Conservation (phyloP, 2,797 vertebrate genomes). For the Dryobates pubescens region DNA sequence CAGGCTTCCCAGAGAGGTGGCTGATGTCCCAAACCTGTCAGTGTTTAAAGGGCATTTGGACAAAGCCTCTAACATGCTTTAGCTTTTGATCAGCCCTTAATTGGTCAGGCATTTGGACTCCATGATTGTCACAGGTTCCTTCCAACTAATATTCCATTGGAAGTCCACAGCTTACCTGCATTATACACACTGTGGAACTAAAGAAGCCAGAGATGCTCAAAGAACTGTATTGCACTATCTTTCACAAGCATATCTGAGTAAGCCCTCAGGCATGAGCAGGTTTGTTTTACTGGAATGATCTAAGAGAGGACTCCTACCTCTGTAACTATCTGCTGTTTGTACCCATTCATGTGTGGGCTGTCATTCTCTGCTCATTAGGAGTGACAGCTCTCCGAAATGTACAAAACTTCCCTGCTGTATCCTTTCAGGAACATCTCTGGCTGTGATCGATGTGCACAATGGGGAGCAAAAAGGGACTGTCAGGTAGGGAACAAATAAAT, state of each 20-base stretch:
- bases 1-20: neutral
- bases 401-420: fast-evolving
- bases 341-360: neutral
- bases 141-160: neutral
- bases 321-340: neutral
- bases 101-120: neutral
- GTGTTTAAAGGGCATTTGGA: no score
- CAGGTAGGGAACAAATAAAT: neutral
- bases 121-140: neutral
- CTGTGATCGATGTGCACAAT: neutral
- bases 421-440: neutral
- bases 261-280: neutral
- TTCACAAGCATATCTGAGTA: neutral
- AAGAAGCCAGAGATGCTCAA: neutral
- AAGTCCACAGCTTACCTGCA: neutral
- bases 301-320: neutral
- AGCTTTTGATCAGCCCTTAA: no score
- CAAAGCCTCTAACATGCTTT: no score
- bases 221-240: neutral
- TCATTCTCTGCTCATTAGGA: neutral
- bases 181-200: neutral
- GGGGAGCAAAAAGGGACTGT: neutral
- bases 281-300: neutral
- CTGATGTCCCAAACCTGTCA: neutral
- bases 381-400: neutral